Evolutionary conservation across 2,113 vertebrate genomes (phyloP).

Genomic region (Rhombomys opimus): DNA sequence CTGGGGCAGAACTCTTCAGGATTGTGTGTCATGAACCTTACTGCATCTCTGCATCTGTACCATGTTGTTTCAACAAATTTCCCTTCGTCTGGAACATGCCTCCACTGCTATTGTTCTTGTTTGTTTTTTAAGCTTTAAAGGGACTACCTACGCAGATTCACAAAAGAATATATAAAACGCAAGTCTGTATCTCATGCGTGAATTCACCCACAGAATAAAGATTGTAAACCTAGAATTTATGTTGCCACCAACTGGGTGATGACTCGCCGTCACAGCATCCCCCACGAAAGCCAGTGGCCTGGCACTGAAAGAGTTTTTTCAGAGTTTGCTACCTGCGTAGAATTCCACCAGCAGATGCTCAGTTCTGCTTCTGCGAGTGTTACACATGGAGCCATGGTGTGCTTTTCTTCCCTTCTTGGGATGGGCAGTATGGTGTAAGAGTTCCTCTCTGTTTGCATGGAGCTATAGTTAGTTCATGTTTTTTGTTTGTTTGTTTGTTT

Average conservation of each 20-base stretch:
- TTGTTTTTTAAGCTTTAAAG: not conserved
- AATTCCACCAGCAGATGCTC: not conserved
- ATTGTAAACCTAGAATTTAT: not conserved
- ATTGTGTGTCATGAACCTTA: not conserved
- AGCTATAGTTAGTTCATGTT: not conserved
- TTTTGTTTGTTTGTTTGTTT: too few relatives aligned
- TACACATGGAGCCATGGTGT: not conserved
- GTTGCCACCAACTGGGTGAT: not conserved
- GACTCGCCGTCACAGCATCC: not conserved
- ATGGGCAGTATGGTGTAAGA: not conserved
- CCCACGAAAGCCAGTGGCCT: not conserved
- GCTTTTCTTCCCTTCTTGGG: not conserved
- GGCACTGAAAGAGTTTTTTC: not conserved
- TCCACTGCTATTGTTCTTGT: not conserved
- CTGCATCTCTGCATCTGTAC: not conserved
- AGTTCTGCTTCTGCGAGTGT: not conserved
- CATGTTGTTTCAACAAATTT: not conserved
- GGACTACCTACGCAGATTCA: not conserved
- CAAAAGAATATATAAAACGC: not conserved
- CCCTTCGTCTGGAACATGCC: not conserved
- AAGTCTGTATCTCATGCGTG: too few relatives aligned
- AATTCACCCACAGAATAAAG: not conserved
- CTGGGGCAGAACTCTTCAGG: not conserved
- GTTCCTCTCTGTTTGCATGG: not conserved
- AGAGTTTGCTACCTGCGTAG: not conserved